These are phyloP conservation scores for Cloeon dipterum DNA, from an alignment of 2,888 invertebrate species.

Conservation along the genomic window DNA sequence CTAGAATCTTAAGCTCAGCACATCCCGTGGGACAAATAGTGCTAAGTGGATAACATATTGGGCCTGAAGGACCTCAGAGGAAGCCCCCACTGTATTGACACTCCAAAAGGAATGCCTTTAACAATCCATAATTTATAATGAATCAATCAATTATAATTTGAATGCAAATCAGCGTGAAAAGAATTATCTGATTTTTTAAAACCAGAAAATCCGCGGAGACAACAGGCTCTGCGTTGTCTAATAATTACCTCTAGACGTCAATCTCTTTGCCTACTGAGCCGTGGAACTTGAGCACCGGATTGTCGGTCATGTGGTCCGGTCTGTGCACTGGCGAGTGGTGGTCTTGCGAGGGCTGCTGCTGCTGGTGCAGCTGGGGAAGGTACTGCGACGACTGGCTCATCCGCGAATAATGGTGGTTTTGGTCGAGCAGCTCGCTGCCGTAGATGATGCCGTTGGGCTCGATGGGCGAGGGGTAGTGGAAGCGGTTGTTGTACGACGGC, in stretches of 20 bases:
- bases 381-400: constrained; percentile 8
- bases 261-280: constrained; percentile 37
- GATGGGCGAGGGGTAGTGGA: constrained; percentile 6
- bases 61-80: no score
- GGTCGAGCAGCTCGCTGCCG: constrained; percentile 8
- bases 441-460: constrained; percentile 4
- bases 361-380: constrained; percentile 14
- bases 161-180: no score
- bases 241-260: constrained; percentile 31
- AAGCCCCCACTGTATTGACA: no score
- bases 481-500: constrained; percentile 6
- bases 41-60: no score
- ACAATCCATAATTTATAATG: no score
- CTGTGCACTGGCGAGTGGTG: neutral
- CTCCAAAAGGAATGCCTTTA: no score
- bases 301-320: constrained; percentile 2
- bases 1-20: no score
- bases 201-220: no score
- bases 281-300: constrained; percentile 39
- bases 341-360: constrained; percentile 7
- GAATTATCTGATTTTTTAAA: no score
- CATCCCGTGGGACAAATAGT: no score
- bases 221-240: no score
- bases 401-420: constrained; percentile 7
- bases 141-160: no score